Evolutionary conservation across 2,888 invertebrate species (phyloP), one percentile per base, ranked within the genome.

Genomic region (Hedya salicella): DNA sequence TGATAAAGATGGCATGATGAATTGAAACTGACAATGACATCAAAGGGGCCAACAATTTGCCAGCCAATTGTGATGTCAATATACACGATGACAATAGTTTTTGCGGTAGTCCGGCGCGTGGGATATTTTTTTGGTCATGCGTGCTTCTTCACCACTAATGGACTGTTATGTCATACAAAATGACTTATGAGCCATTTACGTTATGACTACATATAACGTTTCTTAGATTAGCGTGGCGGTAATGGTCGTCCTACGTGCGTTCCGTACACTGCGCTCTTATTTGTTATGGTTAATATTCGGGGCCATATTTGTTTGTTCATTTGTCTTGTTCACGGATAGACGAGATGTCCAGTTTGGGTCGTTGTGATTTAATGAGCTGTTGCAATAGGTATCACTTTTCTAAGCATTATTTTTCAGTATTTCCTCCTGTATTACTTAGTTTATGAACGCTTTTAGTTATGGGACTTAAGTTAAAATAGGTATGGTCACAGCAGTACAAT

Each of bases 51-150:
- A 30, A 50, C 52, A 62, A 62, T 54, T 17, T 36, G 53, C 44
- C 53, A 46, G 46, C 48, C 16, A 54, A 63, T 62, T 63, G 66
- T 71, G 70, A 69, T 72, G 68, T 74, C 69, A 68, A 69, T 64
- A 69, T 64, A 75, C 71, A 73, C 44, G 42, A 57, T 32, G 76
- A 49, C 73, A 70, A 67, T 67, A 68, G 74, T 76, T 74, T 74
- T 75, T 72, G 73, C 72, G 70, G 73, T 71, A 70, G 72, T 67
- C 49, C 56, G 60, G 60, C 49, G 77, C 76, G 77, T 79, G 76
- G 79, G 75, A 54, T 69, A 60, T 40, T 30, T 49, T 74, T 78
- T 77, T 77, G 78, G 79, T 57, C 66, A 67, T 70, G 71, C 73
- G 69, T 69, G 71, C 73, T 72, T 73, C 70, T 72, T 72, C 70